These are phyloP conservation scores for Xiphorhynchus erythropygius DNA, from an alignment of 2,797 vertebrate species.

Conservation along the genomic window DNA sequence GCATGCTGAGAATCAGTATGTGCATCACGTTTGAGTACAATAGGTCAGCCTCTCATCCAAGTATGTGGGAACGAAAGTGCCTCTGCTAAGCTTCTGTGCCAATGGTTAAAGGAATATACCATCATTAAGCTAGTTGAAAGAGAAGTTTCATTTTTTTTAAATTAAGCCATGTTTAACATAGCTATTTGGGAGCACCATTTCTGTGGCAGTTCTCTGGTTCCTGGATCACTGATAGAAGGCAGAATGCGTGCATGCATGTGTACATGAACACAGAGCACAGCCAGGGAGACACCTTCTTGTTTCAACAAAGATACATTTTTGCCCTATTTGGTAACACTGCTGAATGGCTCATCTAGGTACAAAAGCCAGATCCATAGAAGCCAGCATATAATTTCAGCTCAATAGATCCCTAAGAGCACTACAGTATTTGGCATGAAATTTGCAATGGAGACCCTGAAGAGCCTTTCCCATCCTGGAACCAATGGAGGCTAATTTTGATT, in stretches of 20 bases:
- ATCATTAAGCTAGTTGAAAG: not conserved
- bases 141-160: not conserved
- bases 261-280: not conserved
- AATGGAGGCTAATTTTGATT: not conserved
- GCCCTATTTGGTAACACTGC: not conserved
- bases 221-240: not conserved
- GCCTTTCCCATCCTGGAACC: not conserved
- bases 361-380: conserved; percentile 37
- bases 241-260: not conserved
- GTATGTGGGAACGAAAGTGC: conserved; percentile 39
- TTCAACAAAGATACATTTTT: conserved; percentile 25
- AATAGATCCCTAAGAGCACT: conserved; percentile 34
- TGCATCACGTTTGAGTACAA: conserved; percentile 75
- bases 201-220: not conserved
- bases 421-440: conserved; percentile 28
- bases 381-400: conserved; percentile 43
- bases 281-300: conserved; percentile 4
- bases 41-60: conserved; percentile 72
- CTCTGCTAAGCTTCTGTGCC: conserved; percentile 58
- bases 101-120: conserved; percentile 68
- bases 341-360: conserved; percentile 44
- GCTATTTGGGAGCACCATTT: not conserved
- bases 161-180: not conserved
- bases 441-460: conserved; percentile 4
- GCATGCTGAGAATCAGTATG: conserved; percentile 76